These are phyloP conservation scores for Drosophila ezoana DNA, from an alignment of 2,888 invertebrate species.

Conservation along the genomic window DNA sequence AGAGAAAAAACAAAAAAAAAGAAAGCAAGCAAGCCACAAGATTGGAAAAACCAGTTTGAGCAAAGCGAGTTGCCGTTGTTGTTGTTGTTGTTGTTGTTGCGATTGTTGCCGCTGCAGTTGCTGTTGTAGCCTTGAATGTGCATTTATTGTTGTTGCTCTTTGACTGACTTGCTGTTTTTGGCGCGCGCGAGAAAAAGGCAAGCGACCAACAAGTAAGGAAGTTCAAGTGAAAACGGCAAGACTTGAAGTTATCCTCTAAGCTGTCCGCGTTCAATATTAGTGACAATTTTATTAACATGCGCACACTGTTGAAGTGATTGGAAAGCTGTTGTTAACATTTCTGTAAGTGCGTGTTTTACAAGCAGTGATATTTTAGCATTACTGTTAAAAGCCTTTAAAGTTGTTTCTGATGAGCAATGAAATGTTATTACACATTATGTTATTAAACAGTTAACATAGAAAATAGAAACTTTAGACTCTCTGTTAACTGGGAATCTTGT, in stretches of 20 bases:
- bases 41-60: constrained; percentile 55
- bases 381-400: not conserved
- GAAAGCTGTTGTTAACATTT: constrained; percentile 1
- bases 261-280: not conserved
- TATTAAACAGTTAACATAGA: not conserved
- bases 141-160: constrained; percentile 67
- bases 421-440: not conserved
- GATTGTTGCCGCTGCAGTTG: constrained; percentile 30
- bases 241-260: constrained; percentile 32
- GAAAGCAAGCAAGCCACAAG: constrained; percentile 65
- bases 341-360: too few species aligned
- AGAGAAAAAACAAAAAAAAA: constrained; percentile 45
- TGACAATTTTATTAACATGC: constrained; percentile 5
- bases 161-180: constrained; percentile 60
- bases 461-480: too few species aligned
- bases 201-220: constrained; percentile 22
- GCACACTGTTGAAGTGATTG: too few species aligned
- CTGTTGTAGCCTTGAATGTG: constrained; percentile 74
- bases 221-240: constrained; percentile 8
- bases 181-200: constrained; percentile 64
- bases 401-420: not conserved
- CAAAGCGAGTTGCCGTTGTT: constrained; percentile 36
- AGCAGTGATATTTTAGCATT: not conserved
- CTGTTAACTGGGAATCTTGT: too few species aligned
- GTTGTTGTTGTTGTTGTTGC: constrained; percentile 16